phyloP scores from a whole-genome alignment of 2,888 invertebrate genomes.

The Ceratothoa steindachneri region DNA sequence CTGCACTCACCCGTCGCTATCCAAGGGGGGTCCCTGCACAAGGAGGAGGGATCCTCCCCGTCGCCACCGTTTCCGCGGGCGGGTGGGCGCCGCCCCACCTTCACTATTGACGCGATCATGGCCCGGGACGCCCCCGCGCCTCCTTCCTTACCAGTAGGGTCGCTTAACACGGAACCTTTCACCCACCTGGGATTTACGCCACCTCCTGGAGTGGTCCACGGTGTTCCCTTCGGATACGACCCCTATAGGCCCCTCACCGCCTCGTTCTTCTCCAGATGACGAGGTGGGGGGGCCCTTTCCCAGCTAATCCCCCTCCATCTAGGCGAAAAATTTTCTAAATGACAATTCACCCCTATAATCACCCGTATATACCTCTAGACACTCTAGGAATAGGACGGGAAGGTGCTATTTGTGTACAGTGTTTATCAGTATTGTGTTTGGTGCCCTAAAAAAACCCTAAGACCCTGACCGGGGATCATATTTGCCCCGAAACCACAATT shows the following conservation, averaged over 20 bases:
- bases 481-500: too few species aligned
- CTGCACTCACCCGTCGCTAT: not conserved
- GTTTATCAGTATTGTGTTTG: too few species aligned
- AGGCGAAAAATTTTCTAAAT: too few species aligned
- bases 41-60: not conserved
- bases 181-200: not conserved
- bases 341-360: too few species aligned
- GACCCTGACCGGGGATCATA: too few species aligned
- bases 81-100: not conserved
- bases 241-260: not conserved
- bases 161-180: not conserved
- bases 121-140: not conserved
- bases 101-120: not conserved
- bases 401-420: too few species aligned
- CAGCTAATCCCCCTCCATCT: too few species aligned
- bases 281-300: too few species aligned
- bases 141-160: not conserved
- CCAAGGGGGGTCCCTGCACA: not conserved
- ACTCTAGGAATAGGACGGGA: too few species aligned
- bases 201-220: not conserved
- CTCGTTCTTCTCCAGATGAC: not conserved
- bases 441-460: too few species aligned
- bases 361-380: too few species aligned
- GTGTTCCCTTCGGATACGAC: not conserved
- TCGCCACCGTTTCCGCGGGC: not conserved